Evolutionary conservation across 30 jellyfish, hydroid and myxozoan species (phyloP), one percentile per base, ranked within the genome.

Genomic region (Calvadosia cruxmelitensis): DNA sequence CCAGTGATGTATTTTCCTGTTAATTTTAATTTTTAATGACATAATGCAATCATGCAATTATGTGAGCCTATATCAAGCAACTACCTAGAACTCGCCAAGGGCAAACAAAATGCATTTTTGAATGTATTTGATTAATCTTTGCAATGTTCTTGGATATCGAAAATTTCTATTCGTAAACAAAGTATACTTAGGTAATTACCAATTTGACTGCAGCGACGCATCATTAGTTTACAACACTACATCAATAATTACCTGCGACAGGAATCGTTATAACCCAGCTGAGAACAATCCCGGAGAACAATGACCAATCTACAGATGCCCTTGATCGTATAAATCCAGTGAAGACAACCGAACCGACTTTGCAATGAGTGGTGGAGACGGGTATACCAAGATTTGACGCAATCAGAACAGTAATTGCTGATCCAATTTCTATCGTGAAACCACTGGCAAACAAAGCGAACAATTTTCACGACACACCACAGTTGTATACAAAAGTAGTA

Each of bases 221-320:
- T n/a, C n/a, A n/a, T n/a, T n/a, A n/a, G n/a, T n/a, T n/a, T n/a
- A n/a, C n/a, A n/a, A n/a, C n/a, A n/a, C n/a, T n/a, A n/a, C n/a
- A n/a, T n/a, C n/a, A n/a, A n/a, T n/a, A n/a, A n/a, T 35, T 76
- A 90, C 99, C 99, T 52, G 99, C 77, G 0, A 90, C 71, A 20
- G 99, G 99, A 92, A 90, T 78, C 5, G 99, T 90, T 7, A 90
- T 94, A 30, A 90, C 83, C 99, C 99, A 90, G 3, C 95, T 82
- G 34, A 90, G 34, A 29, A 90, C 93, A 24, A 90, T 90, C 63
- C 75, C 79, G 2, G 73, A 82, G 34, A 90, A 81, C 31, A 90
- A 67, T 27, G 93, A 76, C 95, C 94, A 83, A 68, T 90, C 94
- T 0, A 90, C 99, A 67, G 76, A 92, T 33, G 82, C 93, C 78